Base-by-base conservation (phyloP, 2,113 vertebrate genomes). In the Clarias gariepinus region DNA sequence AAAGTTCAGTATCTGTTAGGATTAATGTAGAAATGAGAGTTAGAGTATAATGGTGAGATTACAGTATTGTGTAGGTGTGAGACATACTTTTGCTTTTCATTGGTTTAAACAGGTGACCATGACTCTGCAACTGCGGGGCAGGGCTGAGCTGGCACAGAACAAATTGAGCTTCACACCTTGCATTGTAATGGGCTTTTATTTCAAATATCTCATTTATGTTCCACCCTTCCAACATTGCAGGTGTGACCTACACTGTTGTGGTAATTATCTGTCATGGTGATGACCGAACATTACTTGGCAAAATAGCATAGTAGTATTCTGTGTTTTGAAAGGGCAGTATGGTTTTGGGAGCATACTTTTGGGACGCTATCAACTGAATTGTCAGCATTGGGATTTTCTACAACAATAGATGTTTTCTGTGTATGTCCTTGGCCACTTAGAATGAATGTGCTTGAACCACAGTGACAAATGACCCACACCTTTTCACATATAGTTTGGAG, bases 361-460 rank as follows among this genome's bases (percentile, higher is more conserved):
- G n/a, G 23, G 36, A 30, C 2, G 57, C 86, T 85, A 47, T 28
- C 73, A 81, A 66, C 61, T 36, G 23, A 69, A 68, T 47, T 78
- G 57, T 89, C 87, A 89, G 66, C 52, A 74, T 86, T 81, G 84
- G 71, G 76, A 53, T 89, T 81, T 87, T 52, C 71, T 86, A 71
- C 78, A 64, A 82, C 57, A 81, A 89, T 87, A 73, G 85, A 90
- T 87, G 85, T 87, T 81, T 41, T 86, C 86, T 87, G 36, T 69
- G 2, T 19, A 73, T 47, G 55, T 64, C 83, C 86, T 90, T 89
- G 89, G 78, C 47, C 87, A 23, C 55, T 25, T 36, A 80, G n/a
- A 90, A 86, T 80, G 36, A 82, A 88, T 55, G 77, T 81, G 23
- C 28, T 76, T 80, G 58, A 86, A 87, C 68, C 88, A 90, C 85